These are phyloP conservation scores for Brenthis hecate DNA, from an alignment of 2,888 invertebrate genomes.

Conservation along the genomic window DNA sequence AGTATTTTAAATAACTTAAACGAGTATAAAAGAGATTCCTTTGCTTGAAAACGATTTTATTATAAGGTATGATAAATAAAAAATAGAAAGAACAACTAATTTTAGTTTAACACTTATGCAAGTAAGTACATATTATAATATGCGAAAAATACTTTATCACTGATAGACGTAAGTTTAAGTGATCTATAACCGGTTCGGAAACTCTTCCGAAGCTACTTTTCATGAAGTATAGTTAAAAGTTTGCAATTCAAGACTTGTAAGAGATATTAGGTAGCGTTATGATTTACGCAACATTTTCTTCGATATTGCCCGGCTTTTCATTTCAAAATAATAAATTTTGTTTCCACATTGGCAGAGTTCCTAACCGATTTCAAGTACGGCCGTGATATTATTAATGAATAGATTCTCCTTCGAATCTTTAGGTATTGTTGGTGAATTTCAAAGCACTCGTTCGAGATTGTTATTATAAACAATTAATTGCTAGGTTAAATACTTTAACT, in stretches of 20 bases:
- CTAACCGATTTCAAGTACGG: slow-evolving; percentile 46
- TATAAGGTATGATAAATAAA: no score
- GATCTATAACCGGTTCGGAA: slow-evolving; percentile 44
- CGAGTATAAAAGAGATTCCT: no score
- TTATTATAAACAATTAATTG: slow-evolving; percentile 62
- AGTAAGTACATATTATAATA: slow-evolving; percentile 10
- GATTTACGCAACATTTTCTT: slow-evolving; percentile 44
- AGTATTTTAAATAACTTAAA: no score
- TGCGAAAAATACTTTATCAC: slow-evolving; percentile 36
- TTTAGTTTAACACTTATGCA: not conserved
- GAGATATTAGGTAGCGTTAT: slow-evolving; percentile 44
- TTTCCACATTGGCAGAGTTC: slow-evolving; percentile 47
- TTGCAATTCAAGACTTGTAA: slow-evolving; percentile 44
- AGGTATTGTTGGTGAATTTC: slow-evolving; percentile 62
- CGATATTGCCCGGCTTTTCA: slow-evolving; percentile 46
- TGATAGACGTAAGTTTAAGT: slow-evolving; percentile 42
- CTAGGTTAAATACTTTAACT: slow-evolving; percentile 50
- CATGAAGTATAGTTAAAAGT: slow-evolving; percentile 47
- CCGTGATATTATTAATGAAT: slow-evolving; percentile 61
- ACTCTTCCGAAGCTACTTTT: slow-evolving; percentile 42
- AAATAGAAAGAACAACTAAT: not conserved
- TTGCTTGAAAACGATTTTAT: no score
- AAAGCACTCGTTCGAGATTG: slow-evolving; percentile 49
- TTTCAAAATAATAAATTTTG: slow-evolving; percentile 44
- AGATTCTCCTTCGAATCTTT: slow-evolving; percentile 56